Conservation (phyloP, 2,113 vertebrate genomes). For the Sinocyclocheilus grahami region DNA sequence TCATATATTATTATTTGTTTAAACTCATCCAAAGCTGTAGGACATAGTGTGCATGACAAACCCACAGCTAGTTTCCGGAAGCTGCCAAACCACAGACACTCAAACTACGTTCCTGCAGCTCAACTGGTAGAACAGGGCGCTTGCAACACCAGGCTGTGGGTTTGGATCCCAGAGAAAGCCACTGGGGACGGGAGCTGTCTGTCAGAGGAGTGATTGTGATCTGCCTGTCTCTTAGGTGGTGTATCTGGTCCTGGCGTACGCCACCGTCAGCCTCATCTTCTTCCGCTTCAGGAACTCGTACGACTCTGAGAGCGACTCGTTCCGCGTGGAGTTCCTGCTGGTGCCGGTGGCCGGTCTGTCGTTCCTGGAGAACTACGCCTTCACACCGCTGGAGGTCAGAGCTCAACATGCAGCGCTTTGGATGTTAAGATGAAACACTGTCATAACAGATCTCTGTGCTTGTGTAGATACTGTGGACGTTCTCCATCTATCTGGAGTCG, state of each 20-base stretch:
- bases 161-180: neutral
- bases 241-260: conserved; percentile 87
- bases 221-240: conserved; percentile 78
- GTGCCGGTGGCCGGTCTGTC: conserved; percentile 91
- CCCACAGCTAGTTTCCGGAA: neutral
- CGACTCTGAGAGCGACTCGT: conserved; percentile 88
- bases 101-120: neutral
- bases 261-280: conserved; percentile 93
- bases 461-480: conserved; percentile 92
- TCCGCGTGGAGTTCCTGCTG: conserved; percentile 92
- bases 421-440: too few species aligned
- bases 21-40: neutral
- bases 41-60: neutral
- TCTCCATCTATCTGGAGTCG: conserved; percentile 96
- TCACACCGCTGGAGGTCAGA: conserved; percentile 87
- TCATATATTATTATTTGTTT: neutral
- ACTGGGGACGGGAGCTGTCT: neutral
- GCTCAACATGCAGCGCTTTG: neutral
- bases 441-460: neutral
- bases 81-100: neutral
- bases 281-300: conserved; percentile 84
- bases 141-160: neutral
- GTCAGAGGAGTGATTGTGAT: neutral
- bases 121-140: neutral
- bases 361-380: conserved; percentile 91